Conservation (phyloP, 2,888 invertebrate species). For the Machimus atricapillus region DNA sequence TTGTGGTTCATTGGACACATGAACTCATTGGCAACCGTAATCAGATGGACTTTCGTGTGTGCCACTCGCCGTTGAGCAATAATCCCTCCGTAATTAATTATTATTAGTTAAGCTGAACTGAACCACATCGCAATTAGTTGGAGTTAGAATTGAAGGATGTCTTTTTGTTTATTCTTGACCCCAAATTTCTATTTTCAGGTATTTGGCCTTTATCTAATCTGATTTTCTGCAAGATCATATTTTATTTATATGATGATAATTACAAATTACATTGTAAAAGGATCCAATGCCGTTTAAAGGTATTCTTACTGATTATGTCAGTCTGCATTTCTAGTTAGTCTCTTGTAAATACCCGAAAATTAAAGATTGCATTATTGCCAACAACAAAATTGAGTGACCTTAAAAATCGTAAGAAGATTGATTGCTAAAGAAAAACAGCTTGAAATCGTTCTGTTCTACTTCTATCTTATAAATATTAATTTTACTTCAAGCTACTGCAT, state of each 20-base stretch:
- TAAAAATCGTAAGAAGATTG: neutral
- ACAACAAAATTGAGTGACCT: no score
- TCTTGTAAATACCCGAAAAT: neutral
- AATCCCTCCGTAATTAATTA: neutral
- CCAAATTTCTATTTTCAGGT: neutral
- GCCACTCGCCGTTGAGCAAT: neutral
- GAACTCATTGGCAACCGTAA: neutral
- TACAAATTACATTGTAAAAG: neutral
- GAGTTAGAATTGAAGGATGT: neutral
- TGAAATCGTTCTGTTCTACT: no score
- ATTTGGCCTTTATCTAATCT: neutral
- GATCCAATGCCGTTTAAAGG: neutral
- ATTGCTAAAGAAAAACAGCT: no score
- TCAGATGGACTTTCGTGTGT: neutral
- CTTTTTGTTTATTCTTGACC: neutral
- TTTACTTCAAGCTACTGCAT: no score
- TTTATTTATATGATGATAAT: neutral
- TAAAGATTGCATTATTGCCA: neutral
- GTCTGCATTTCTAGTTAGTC: neutral
- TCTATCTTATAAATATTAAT: no score
- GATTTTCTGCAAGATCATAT: neutral
- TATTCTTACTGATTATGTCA: neutral
- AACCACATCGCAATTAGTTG: neutral
- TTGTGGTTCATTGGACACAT: neutral
- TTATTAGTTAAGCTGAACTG: neutral